A percentile compares a stretch with the other conserved stretches of the same genome.
Evolutionary conservation across 2,113 vertebrate species (phyloP).

Genomic region (Sapajus apella): DNA sequence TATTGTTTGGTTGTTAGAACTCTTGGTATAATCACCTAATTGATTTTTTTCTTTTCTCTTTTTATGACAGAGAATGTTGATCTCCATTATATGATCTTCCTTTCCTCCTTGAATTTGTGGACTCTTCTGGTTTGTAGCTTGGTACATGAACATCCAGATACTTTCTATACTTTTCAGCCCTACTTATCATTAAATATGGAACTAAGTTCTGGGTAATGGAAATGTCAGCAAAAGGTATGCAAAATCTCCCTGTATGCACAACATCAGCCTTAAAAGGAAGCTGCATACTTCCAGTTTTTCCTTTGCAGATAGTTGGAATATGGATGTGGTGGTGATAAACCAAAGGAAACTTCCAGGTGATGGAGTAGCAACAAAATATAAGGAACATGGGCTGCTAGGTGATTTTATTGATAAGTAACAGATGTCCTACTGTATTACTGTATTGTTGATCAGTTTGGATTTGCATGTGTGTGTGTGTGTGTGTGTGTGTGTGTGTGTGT

Average conservation of each 20-base stretch:
- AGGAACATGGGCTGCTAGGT: not conserved
- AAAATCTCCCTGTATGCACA: not conserved
- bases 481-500: not conserved
- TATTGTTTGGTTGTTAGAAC: not conserved
- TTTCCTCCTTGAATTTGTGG: not conserved
- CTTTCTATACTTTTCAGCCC: not conserved
- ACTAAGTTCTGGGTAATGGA: not conserved
- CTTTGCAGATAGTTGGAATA: not conserved
- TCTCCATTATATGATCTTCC: too few relatives aligned
- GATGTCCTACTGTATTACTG: not conserved
- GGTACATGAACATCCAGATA: too few relatives aligned
- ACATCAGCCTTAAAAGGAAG: not conserved
- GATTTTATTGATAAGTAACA: not conserved
- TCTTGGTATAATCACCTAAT: too few relatives aligned
- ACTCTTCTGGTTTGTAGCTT: not conserved
- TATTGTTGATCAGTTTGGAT: not conserved
- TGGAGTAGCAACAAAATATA: not conserved
- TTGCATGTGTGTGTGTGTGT: not conserved
- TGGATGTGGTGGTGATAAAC: not conserved
- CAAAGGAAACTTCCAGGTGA: not conserved
- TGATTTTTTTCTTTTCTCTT: not conserved
- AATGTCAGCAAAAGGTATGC: not conserved
- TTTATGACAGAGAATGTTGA: not conserved
- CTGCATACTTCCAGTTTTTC: not conserved
- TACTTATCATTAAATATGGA: not conserved